Evolutionary conservation across 2,888 invertebrate genomes (phyloP).

Genomic region (Patella ulyssiponensis): DNA sequence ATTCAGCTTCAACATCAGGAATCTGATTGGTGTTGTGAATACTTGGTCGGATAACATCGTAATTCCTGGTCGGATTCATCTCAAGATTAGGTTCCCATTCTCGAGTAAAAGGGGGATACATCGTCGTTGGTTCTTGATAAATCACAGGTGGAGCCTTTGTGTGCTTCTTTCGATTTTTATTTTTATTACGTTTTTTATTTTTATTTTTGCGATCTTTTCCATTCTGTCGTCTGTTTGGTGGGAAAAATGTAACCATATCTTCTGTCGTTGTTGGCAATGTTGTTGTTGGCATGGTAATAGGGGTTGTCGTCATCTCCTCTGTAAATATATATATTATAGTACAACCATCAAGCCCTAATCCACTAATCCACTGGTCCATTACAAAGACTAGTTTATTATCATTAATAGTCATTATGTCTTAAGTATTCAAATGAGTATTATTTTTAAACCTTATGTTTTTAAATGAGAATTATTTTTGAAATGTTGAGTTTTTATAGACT

Average conservation of each 20-base stretch:
- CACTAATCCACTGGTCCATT: too few species aligned
- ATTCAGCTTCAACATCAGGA: slow-evolving; percentile 5
- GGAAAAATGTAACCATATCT: slow-evolving; percentile 6
- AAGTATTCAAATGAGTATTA: too few species aligned
- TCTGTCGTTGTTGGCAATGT: slow-evolving; percentile 20
- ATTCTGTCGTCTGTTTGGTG: slow-evolving; percentile 1
- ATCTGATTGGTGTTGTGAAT: background rate
- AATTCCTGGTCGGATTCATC: slow-evolving; percentile 19
- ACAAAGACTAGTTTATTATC: too few species aligned
- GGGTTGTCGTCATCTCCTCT: background rate
- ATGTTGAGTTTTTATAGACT: background rate
- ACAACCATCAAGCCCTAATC: slow-evolving; percentile 18
- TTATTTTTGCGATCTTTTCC: slow-evolving; percentile 3
- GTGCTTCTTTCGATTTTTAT: slow-evolving; percentile 4
- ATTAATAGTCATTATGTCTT: too few species aligned
- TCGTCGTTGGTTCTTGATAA: background rate
- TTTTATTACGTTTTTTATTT: background rate
- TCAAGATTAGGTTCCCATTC: background rate
- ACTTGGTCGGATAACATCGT: background rate
- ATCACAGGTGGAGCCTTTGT: background rate
- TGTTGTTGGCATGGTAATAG: slow-evolving; percentile 3
- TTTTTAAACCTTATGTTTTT: too few species aligned
- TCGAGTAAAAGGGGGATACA: background rate
- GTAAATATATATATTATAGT: slow-evolving; percentile 26
- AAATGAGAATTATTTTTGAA: background rate